A percentile compares a stretch with the other conserved stretches of the same genome.
Conservation (phyloP, 2,113 vertebrate genomes). For the Passer montanus region DNA sequence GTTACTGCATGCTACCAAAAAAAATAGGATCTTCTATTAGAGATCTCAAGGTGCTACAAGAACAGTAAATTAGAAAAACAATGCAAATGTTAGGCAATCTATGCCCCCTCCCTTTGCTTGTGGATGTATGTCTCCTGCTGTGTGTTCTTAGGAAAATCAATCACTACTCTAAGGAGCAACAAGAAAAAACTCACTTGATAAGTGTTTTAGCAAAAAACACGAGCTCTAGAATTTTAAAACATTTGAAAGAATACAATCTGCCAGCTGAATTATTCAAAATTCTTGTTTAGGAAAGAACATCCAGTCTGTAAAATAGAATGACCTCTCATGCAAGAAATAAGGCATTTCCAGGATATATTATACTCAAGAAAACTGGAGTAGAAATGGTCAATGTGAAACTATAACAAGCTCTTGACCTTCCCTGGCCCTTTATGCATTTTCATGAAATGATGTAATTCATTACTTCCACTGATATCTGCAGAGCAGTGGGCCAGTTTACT, state of each 20-base stretch:
- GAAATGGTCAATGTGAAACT: constrained; percentile 38
- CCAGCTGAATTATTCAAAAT: not conserved
- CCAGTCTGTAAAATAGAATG: not conserved
- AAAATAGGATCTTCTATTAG: not conserved
- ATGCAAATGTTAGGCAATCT: not conserved
- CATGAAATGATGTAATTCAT: constrained; percentile 60
- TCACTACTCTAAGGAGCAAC: not conserved
- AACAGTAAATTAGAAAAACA: not conserved
- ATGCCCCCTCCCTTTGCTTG: not conserved
- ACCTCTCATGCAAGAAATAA: not conserved
- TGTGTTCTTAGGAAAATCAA: not conserved
- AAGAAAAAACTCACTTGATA: not conserved
- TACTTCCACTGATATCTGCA: constrained; percentile 47
- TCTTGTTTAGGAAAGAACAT: not conserved
- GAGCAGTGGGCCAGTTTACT: constrained; percentile 29
- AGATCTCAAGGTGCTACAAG: not conserved
- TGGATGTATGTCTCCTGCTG: not conserved
- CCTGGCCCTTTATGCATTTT: constrained; percentile 42
- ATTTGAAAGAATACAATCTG: not conserved
- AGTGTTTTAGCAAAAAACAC: not conserved
- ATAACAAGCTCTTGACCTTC: constrained; percentile 62
- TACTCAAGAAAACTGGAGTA: constrained; percentile 30
- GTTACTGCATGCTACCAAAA: not conserved
- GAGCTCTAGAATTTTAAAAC: not conserved
- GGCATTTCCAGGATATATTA: not conserved